Evolutionary conservation across 2,888 invertebrate genomes (phyloP), one percentile per base, ranked within the genome.

Genomic region (Caenorhabditis japonica): DNA sequence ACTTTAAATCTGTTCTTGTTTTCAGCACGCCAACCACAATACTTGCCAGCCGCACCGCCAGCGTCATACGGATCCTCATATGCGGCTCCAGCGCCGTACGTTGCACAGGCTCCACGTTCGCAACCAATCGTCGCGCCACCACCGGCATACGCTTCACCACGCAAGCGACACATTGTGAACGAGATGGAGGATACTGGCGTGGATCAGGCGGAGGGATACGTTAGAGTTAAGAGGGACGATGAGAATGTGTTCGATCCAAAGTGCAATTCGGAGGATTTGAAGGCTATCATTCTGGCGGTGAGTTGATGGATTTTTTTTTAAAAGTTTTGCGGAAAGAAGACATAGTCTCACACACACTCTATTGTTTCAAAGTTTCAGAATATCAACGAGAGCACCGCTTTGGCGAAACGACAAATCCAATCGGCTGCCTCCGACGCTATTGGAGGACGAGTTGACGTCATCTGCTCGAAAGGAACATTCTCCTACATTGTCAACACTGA

Each of bases 401-500:
- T 76, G 8, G 76, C 85, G 17, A 85, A 85, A 60, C 72, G 84
- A 27, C 68, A 81, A 25, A 85, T 85, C 56, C 85, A 85, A 62
- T 52, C 72, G 2, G 78, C 76, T 4, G 78, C 76, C 19, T 56
- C 75, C 46, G 72, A 78, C 30, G 74, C 71, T 25, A 66, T 78
- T 49, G 78, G 78, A 27, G 77, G 77, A 59, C 59, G 72, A 47
- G 75, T 85, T 44, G 85, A 85, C 66, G 85, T 86, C 21, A 82
- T 85, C 74, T 85, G 85, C 76, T 80, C 81, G 5, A 64, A 70
- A 12, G 82, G 80, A 36, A 83, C 84, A 23, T 85, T 85, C 78
- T 83, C 83, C 17, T 85, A 85, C 81, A 80, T 85, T 53, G 84
- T 85, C 53, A 83, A 82, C 59, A 83, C 81, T 23, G 78, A 79